A percentile compares a stretch with the other conserved stretches of the same genome.
phyloP scores from a whole-genome alignment of 2,888 invertebrate species.

The Erebia ligea region DNA sequence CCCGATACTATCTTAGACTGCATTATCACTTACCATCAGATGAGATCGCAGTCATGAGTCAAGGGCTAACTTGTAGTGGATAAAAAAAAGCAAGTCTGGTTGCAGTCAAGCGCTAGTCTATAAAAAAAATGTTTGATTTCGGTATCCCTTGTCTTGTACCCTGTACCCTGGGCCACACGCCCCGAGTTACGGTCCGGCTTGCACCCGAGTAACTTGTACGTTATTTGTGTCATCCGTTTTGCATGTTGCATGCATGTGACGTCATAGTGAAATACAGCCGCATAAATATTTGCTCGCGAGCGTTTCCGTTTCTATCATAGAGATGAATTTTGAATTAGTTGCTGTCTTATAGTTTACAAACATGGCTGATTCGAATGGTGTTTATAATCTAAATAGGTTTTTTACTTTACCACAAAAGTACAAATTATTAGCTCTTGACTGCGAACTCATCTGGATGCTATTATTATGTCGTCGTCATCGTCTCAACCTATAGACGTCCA shows the following conservation, averaged over 20 bases:
- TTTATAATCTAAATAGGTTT: no score
- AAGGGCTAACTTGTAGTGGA: no score
- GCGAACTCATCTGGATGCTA: no score
- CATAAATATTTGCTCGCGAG: conserved; percentile 26
- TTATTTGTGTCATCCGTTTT: conserved; percentile 33
- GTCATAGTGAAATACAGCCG: conserved; percentile 33
- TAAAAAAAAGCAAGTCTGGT: no score
- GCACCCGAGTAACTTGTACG: conserved; percentile 18
- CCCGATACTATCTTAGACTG: no score
- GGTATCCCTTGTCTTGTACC: neutral
- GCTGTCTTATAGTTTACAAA: neutral
- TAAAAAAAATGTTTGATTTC: neutral
- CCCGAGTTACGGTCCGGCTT: conserved; percentile 24
- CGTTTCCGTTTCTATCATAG: conserved; percentile 17
- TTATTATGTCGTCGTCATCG: no score
- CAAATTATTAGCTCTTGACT: no score
- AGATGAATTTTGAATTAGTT: conserved; percentile 13
- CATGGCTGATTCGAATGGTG: neutral
- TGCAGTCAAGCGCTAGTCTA: no score
- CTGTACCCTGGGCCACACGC: neutral
- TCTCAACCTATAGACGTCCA: no score
- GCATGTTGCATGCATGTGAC: conserved; percentile 35
- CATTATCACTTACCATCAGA: no score
- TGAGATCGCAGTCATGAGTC: no score
- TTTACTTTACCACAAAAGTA: no score